Evolutionary conservation across 2,113 vertebrate genomes (phyloP).

Genomic region (Gadus chalcogrammus): DNA sequence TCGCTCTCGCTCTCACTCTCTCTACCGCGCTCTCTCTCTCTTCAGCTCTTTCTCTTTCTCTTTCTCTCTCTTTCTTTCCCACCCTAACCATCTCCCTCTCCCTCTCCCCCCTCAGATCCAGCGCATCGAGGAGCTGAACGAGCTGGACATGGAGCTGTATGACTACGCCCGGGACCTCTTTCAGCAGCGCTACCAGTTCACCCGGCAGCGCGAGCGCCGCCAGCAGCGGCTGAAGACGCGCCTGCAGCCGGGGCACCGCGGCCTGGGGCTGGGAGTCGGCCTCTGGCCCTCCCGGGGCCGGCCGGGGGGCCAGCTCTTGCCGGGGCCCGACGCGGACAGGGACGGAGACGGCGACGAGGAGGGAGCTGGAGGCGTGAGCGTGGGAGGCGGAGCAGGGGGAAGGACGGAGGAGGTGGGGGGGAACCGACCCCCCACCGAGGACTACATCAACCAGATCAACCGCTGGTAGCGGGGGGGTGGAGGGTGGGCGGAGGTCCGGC

Average conservation of each 20-base stretch:
- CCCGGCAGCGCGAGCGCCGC: slow-evolving; percentile 88
- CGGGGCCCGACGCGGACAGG: slow-evolving; percentile 27
- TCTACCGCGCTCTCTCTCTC: too few species aligned
- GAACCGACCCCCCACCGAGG: slow-evolving; percentile 90
- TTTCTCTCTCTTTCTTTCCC: too few species aligned
- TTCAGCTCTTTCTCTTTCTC: too few species aligned
- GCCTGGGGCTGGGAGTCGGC: slow-evolving; percentile 68
- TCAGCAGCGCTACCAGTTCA: slow-evolving; percentile 98
- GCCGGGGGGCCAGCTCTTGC: slow-evolving; percentile 22
- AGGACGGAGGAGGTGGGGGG: slow-evolving; percentile 63
- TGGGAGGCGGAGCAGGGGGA: slow-evolving; percentile 27
- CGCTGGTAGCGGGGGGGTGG: slow-evolving; percentile 85
- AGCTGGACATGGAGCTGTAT: slow-evolving; percentile 96
- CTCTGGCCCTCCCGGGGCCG: slow-evolving; percentile 63
- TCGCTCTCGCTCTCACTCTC: too few species aligned
- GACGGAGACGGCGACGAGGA: slow-evolving; percentile 41
- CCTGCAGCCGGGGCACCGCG: slow-evolving; percentile 81
- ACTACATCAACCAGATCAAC: slow-evolving; percentile 99
- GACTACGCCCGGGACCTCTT: slow-evolving; percentile 98
- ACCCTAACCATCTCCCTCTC: too few species aligned
- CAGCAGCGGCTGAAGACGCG: slow-evolving; percentile 87
- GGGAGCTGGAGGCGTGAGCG: slow-evolving; percentile 15
- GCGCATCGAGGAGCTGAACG: slow-evolving; percentile 95
- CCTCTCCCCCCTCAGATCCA: slow-evolving; percentile 60
- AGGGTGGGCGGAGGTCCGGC: background rate